A percentile compares a stretch with the other conserved stretches of the same genome.
Evolutionary conservation across 2,113 vertebrate genomes (phyloP).

Genomic region (Leptosomus discolor): DNA sequence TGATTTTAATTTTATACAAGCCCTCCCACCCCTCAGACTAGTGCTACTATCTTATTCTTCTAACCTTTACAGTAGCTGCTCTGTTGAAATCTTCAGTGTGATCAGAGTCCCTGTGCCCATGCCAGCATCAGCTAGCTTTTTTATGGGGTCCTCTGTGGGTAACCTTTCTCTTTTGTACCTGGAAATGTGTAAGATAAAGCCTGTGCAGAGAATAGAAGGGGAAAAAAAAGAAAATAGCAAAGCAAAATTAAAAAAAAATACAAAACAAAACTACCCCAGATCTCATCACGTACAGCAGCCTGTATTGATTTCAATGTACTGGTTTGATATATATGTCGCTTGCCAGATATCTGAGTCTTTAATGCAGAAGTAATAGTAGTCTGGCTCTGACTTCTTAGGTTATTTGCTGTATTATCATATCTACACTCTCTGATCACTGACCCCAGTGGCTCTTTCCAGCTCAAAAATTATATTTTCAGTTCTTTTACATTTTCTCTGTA

Average conservation of each 20-base stretch:
- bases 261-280: not conserved
- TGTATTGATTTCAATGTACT: not conserved
- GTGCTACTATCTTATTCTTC: not conserved
- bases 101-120: not conserved
- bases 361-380: not conserved
- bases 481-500: not conserved
- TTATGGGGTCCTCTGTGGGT: not conserved
- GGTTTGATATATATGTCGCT: not conserved
- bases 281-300: no score
- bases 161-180: not conserved
- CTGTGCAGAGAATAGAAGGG: not conserved
- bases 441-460: not conserved
- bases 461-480: not conserved
- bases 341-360: not conserved
- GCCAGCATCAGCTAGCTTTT: not conserved
- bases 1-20: not conserved
- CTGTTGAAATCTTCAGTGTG: not conserved
- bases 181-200: not conserved
- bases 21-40: not conserved
- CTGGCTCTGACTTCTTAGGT: not conserved
- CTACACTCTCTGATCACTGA: not conserved
- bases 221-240: not conserved
- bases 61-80: not conserved
- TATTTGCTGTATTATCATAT: not conserved
- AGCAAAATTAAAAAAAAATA: not conserved